phyloP scores from a whole-genome alignment of 2,797 vertebrate genomes.

The Adrianichthys oophorus region DNA sequence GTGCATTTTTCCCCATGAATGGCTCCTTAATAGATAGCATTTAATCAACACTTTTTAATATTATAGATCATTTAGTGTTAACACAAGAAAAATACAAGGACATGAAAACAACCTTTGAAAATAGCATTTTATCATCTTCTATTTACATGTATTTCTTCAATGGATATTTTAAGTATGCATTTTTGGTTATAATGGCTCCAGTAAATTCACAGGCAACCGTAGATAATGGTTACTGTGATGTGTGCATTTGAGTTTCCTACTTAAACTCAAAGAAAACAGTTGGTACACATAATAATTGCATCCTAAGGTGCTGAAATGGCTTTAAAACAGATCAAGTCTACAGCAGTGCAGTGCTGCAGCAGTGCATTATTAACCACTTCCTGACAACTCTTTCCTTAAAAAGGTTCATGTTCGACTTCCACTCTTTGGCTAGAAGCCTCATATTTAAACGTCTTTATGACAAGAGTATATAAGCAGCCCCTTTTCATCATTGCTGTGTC shows the following conservation, averaged over 20 bases:
- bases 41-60: too few species aligned
- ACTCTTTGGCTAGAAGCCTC: slow-evolving; percentile 34
- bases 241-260: too few species aligned
- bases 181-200: neutral
- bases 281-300: neutral
- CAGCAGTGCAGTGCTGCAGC: neutral
- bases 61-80: too few species aligned
- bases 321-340: neutral
- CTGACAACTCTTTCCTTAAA: slow-evolving; percentile 15
- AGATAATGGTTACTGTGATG: too few species aligned
- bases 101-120: neutral
- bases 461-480: slow-evolving; percentile 47
- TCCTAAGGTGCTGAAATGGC: neutral
- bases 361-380: slow-evolving; percentile 1
- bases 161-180: neutral
- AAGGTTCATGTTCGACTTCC: slow-evolving; percentile 45
- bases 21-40: too few species aligned
- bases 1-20: too few species aligned
- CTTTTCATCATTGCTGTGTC: slow-evolving; percentile 35
- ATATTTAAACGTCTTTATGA: slow-evolving; percentile 62
- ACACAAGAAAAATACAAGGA: too few species aligned
- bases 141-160: neutral
- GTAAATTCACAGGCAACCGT: neutral
- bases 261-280: too few species aligned
- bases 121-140: neutral